Base-by-base conservation (phyloP, 2,113 vertebrate genomes). In the Etheostoma cragini region DNA sequence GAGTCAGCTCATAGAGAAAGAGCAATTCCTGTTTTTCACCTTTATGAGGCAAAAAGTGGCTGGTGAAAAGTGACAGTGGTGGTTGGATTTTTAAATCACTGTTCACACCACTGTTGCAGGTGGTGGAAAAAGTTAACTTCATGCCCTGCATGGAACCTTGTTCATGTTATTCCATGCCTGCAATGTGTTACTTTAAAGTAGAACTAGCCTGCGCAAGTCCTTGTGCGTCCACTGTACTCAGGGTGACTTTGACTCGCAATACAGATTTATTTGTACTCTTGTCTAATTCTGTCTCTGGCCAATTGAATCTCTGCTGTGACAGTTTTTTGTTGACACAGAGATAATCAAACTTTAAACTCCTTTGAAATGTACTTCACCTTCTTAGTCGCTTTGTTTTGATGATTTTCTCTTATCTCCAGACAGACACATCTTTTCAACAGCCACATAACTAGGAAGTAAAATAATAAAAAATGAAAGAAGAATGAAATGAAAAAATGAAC, bases 111-210 rank as follows among this genome's bases (percentile, higher is more conserved):
- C 26, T 26, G 26, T 26, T 1, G 26, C 26, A 26, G 26, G 26
- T 26, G 26, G 3, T 26, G 26, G 3, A 26, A 26, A 26, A 26
- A 2, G 26, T 26, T 26, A 26, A 26, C 26, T 26, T 26, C 26
- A 26, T 26, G 26, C 26, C 26, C 26, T 26, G 26, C 26, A 26
- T 30, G 30, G 30, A 4, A 30, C 30, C 30, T 30, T n/a, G n/a
- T 30, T 76, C 82, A 78, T n/a, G n/a, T 88, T 88, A 82, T 78
- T 86, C 47, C 67, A 81, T 19, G 84, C 75, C 46, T 78, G 65
- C 26, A 19, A 79, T 81, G 74, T 78, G 73, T 78, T 66, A 76
- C 67, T 8, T 17, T 76, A 50, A 71, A 79, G 64, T 26, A 75
- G 49, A 78, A 57, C 35, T 61, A n/a, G 49, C 26, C 68, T 82